Evolutionary conservation across 2,797 vertebrate species (phyloP).

Genomic region (Sebastes diploproa): DNA sequence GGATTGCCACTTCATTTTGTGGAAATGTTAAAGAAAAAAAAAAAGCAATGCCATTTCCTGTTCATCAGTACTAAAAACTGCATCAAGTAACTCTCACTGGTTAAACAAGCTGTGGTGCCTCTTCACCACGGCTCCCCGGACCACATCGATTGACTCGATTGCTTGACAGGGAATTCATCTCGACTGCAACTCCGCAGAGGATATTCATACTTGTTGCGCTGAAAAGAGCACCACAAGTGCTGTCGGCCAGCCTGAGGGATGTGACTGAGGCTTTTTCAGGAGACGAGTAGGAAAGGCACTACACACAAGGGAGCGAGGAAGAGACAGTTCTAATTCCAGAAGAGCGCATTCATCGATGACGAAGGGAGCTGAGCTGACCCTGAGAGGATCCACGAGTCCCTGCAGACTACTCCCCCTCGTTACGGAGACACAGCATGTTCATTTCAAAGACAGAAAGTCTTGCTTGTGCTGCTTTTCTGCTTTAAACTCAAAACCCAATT

Average conservation of each 20-base stretch:
- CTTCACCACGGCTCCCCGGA: not conserved
- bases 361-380: slow-evolving; percentile 1
- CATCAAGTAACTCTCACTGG: not conserved
- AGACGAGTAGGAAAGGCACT: not conserved
- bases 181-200: not conserved
- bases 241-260: not conserved
- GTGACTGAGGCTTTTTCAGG: not conserved
- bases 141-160: not conserved
- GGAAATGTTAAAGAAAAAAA: not conserved
- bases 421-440: not conserved
- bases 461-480: not conserved
- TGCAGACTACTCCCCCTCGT: not conserved
- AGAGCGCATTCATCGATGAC: not conserved
- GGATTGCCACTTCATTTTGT: not conserved
- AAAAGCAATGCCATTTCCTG: not conserved
- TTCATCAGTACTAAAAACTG: not conserved
- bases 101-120: not conserved
- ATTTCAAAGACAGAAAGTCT: slow-evolving; percentile 12
- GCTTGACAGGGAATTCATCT: not conserved
- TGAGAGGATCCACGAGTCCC: not conserved
- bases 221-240: not conserved
- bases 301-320: not conserved
- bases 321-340: not conserved
- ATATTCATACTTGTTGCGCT: not conserved
- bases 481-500: slow-evolving; percentile 8